phyloP scores from a whole-genome alignment of 2,113 vertebrate species.

The Megaleporinus macrocephalus region DNA sequence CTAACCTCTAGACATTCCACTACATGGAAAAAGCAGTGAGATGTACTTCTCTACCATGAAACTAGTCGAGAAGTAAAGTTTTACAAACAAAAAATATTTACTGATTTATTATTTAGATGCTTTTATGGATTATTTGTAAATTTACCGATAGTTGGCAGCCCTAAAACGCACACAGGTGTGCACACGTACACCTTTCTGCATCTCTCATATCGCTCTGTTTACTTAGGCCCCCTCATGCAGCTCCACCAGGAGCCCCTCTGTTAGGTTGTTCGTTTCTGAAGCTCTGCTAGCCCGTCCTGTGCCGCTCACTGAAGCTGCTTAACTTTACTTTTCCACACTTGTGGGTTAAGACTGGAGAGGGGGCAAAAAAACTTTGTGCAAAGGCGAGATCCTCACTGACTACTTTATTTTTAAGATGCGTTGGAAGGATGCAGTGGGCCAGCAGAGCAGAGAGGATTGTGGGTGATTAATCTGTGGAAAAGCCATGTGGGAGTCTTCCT shows the following conservation, averaged over 20 bases:
- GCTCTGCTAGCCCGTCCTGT: background rate
- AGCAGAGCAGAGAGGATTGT: slow-evolving; percentile 5
- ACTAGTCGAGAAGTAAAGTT: too few species aligned
- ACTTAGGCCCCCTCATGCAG: background rate
- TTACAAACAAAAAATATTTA: too few species aligned
- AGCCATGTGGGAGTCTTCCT: background rate
- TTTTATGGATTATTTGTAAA: too few species aligned
- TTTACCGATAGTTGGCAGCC: too few species aligned
- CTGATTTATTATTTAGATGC: too few species aligned
- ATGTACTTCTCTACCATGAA: too few species aligned
- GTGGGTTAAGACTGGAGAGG: slow-evolving; percentile 11
- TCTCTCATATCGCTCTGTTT: slow-evolving; percentile 25
- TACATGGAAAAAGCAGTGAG: too few species aligned
- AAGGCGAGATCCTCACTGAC: background rate
- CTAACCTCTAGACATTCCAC: too few species aligned
- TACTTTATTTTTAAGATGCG: slow-evolving; percentile 6
- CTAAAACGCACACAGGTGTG: too few species aligned
- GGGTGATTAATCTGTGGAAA: slow-evolving; percentile 20
- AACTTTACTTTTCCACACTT: slow-evolving; percentile 39
- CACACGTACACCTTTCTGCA: too few species aligned
- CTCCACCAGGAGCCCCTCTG: slow-evolving; percentile 28
- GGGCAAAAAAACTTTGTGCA: background rate
- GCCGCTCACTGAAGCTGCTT: slow-evolving; percentile 6
- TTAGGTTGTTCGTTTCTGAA: background rate
- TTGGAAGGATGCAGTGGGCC: slow-evolving; percentile 17